Evolutionary conservation across 2,113 vertebrate species (phyloP).

Genomic region (Centropus unirufus): DNA sequence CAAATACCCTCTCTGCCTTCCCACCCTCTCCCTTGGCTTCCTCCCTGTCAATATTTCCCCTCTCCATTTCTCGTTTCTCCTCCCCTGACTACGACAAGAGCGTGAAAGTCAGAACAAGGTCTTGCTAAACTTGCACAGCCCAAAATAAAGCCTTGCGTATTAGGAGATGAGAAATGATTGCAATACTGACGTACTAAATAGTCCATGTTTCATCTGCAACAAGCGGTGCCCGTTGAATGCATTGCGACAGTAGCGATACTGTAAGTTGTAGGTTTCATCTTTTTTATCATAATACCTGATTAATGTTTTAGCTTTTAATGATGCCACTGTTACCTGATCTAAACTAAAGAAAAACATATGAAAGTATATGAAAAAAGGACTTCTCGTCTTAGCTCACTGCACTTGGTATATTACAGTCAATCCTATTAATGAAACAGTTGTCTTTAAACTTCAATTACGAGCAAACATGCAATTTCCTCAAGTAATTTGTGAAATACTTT

Average conservation of each 20-base stretch:
- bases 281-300: not conserved
- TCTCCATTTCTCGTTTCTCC: slow-evolving; percentile 20
- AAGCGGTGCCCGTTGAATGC: not conserved
- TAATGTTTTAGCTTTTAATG: slow-evolving; percentile 33
- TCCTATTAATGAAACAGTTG: not conserved
- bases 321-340: slow-evolving; percentile 39
- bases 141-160: slow-evolving; percentile 27
- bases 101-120: slow-evolving; percentile 47
- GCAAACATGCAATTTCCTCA: not conserved
- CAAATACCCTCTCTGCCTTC: not conserved
- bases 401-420: not conserved
- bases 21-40: not conserved
- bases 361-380: no score
- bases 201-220: not conserved
- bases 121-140: not conserved
- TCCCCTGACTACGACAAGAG: not conserved
- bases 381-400: not conserved
- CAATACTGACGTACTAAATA: slow-evolving; percentile 55
- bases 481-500: not conserved
- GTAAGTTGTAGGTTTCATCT: not conserved
- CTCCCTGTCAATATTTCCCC: not conserved
- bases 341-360: not conserved
- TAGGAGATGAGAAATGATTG: slow-evolving; percentile 39
- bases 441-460: not conserved
- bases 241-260: not conserved